Conservation (phyloP, 1,140 invertebrate genomes). For the Steinernema khuongi region DNA sequence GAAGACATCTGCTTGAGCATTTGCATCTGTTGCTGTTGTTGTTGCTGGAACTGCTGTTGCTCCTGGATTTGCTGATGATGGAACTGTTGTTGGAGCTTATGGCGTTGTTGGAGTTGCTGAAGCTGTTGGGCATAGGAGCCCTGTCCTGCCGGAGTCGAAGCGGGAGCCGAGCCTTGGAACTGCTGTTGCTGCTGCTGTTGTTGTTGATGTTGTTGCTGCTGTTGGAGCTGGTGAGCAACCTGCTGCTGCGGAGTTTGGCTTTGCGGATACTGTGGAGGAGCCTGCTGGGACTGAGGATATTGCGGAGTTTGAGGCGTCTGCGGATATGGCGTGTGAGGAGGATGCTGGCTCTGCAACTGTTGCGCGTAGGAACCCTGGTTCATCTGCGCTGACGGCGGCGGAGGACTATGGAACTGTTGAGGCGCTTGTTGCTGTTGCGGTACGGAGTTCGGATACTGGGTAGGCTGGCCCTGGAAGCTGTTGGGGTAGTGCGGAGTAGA, state of each 20-base stretch:
- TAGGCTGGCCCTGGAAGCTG: not conserved
- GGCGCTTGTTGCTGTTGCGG: conserved; percentile 16
- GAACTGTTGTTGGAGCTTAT: not conserved
- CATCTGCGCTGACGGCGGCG: too few relatives aligned
- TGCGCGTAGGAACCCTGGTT: conserved; percentile 4
- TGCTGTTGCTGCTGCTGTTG: conserved; percentile 22
- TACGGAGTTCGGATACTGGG: not conserved
- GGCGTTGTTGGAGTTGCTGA: not conserved
- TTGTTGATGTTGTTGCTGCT: conserved; percentile 17
- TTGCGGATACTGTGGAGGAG: conserved; percentile 14
- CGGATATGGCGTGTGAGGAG: conserved; percentile 19
- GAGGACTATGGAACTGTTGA: conserved; percentile 22
- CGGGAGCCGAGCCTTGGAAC: too few relatives aligned
- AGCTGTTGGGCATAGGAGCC: too few relatives aligned
- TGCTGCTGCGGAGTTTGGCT: conserved; percentile 13
- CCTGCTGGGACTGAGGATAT: conserved; percentile 8
- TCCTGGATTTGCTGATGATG: conserved; percentile 19
- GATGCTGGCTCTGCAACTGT: conserved; percentile 14
- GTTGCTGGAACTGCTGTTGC: not conserved
- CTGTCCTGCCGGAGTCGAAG: too few relatives aligned
- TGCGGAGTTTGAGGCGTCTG: conserved; percentile 21
- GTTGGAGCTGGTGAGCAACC: not conserved
- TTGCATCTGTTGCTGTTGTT: conserved; percentile 17
- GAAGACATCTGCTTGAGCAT: conserved; percentile 19
- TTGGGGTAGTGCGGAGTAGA: not conserved